Conservation (phyloP, 2,113 vertebrate genomes). For the Columbina picui region DNA sequence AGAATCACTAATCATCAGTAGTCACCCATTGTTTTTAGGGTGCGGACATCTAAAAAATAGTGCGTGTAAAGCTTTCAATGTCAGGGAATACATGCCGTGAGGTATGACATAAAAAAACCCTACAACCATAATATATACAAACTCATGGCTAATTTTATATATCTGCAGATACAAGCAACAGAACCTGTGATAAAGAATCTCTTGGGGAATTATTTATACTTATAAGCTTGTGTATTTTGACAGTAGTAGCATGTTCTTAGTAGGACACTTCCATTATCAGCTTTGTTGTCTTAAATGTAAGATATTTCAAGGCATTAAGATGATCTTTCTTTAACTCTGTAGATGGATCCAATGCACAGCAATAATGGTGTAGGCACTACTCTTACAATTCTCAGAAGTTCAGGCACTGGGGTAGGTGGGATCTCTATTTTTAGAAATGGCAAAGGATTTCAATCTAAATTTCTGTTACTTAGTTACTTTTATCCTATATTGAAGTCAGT, state of each 20-base stretch:
- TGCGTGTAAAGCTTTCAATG: rapidly evolving
- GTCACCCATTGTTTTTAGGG: not conserved
- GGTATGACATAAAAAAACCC: not conserved
- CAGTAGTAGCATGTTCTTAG: not conserved
- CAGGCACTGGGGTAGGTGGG: not conserved
- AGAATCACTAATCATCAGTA: not conserved
- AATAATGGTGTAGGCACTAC: rapidly evolving
- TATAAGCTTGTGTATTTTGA: not conserved
- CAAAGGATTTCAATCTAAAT: not conserved
- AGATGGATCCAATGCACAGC: not conserved
- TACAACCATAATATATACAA: not conserved
- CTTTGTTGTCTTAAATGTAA: not conserved
- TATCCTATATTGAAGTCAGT: not conserved
- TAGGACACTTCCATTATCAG: not conserved
- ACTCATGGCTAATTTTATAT: not conserved
- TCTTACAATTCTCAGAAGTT: not conserved
- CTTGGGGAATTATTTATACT: not conserved
- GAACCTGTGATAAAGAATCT: not conserved
- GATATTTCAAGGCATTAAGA: not conserved
- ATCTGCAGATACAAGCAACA: not conserved
- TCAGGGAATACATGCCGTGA: not conserved
- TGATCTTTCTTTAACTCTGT: not conserved
- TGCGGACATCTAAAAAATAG: rapidly evolving
- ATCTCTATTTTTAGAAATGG: not conserved
- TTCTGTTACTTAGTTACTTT: not conserved